A percentile compares a stretch with the other conserved stretches of the same genome.
phyloP scores from a whole-genome alignment of 2,113 vertebrate genomes.

The Ammodytes marinus region DNA sequence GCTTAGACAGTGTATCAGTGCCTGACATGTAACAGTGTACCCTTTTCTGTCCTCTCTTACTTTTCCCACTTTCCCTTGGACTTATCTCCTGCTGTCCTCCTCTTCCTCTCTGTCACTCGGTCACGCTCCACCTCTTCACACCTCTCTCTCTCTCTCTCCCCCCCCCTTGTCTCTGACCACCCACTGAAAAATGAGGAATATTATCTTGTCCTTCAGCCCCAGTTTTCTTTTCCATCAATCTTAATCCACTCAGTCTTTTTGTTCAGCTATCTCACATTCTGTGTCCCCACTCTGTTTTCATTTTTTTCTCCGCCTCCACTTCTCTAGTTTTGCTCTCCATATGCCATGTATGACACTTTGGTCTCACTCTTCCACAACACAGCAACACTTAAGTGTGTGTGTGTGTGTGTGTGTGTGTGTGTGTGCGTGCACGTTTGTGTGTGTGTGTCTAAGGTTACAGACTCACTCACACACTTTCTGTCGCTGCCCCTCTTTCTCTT shows the following conservation, averaged over 20 bases:
- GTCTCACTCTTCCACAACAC: slow-evolving; percentile 11
- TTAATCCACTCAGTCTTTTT: slow-evolving; percentile 34
- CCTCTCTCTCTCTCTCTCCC: background rate
- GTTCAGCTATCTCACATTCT: slow-evolving; percentile 11
- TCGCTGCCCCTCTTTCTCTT: slow-evolving; percentile 28
- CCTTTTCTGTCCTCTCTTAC: slow-evolving; percentile 56
- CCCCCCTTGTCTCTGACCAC: slow-evolving; percentile 35
- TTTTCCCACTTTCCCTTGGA: slow-evolving; percentile 35
- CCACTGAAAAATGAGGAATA: slow-evolving; percentile 68
- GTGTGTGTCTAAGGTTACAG: background rate
- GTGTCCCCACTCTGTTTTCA: slow-evolving; percentile 5
- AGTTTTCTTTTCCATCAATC: slow-evolving; percentile 73
- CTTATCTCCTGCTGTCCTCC: slow-evolving; percentile 66
- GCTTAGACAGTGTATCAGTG: slow-evolving; percentile 46
- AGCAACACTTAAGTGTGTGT: slow-evolving; percentile 4
- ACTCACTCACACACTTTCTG: slow-evolving; percentile 19
- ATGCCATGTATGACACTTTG: slow-evolving; percentile 12
- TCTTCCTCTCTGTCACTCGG: slow-evolving; percentile 63
- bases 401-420: background rate
- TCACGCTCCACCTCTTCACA: slow-evolving; percentile 62
- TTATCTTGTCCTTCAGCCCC: slow-evolving; percentile 62
- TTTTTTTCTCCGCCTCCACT: slow-evolving; percentile 19
- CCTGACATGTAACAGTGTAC: slow-evolving; percentile 55
- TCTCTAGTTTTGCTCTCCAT: slow-evolving; percentile 46
- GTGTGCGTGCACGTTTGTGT: slow-evolving; percentile 10